A percentile compares a stretch with the other conserved stretches of the same genome.
Conservation (phyloP, 2,888 invertebrate species). For the Metalampra italica region DNA sequence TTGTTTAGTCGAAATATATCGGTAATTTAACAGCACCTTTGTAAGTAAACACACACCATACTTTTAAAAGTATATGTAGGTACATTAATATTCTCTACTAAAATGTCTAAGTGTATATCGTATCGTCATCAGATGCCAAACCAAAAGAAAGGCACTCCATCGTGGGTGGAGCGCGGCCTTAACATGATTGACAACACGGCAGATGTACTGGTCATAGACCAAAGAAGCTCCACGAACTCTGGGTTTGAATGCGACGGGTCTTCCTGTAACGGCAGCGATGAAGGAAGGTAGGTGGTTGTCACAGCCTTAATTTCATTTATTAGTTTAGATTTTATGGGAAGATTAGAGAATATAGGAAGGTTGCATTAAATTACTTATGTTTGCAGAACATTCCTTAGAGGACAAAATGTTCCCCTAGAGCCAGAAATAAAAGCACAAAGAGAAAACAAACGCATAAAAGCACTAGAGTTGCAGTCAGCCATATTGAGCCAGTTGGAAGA, state of each 20-base stretch:
- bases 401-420: slow-evolving; percentile 92
- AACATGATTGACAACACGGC: slow-evolving; percentile 72
- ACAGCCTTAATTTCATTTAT: no score
- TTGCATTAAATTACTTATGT: background rate
- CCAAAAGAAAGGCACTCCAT: slow-evolving; percentile 72
- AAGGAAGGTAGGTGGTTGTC: slow-evolving; percentile 51
- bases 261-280: slow-evolving; percentile 69
- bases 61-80: no score
- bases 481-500: slow-evolving; percentile 92
- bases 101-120: background rate
- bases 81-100: background rate
- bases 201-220: slow-evolving; percentile 79
- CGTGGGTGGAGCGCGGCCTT: slow-evolving; percentile 78
- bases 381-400: slow-evolving; percentile 85
- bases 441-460: slow-evolving; percentile 88
- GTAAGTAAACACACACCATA: no score
- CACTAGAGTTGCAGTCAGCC: slow-evolving; percentile 91
- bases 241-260: slow-evolving; percentile 63
- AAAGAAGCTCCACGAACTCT: slow-evolving; percentile 67
- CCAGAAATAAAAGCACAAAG: slow-evolving; percentile 88
- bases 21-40: no score
- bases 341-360: no score
- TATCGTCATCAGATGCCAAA: slow-evolving; percentile 56
- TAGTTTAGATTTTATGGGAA: no score
- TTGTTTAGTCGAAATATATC: background rate